Conservation (phyloP, 2,113 vertebrate genomes). For the Tyrannus savana region DNA sequence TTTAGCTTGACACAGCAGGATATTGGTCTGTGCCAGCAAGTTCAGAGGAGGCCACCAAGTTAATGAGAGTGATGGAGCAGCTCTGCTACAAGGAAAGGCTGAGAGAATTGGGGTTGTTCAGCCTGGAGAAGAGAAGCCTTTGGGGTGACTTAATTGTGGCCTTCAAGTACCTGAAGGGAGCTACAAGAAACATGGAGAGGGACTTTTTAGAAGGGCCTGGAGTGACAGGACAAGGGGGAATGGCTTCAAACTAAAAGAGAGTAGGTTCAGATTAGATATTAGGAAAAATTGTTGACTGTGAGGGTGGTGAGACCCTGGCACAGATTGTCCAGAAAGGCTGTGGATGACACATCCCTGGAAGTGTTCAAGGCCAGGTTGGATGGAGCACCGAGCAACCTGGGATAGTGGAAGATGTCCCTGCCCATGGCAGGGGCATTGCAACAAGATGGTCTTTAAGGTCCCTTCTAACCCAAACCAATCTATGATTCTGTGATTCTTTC, state of each 20-base stretch:
- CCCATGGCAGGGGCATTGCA: neutral
- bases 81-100: neutral
- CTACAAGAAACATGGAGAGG: neutral
- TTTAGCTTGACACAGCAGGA: neutral
- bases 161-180: neutral
- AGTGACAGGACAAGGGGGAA: neutral
- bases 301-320: neutral
- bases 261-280: neutral
- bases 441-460: neutral
- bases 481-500: neutral
- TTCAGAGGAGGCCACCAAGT: neutral
- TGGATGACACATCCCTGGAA: neutral
- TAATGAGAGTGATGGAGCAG: neutral
- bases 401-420: rapidly evolving
- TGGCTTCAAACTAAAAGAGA: neutral
- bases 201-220: neutral
- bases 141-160: neutral
- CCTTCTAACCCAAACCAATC: neutral
- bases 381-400: neutral
- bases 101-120: neutral
- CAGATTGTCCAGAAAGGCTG: neutral
- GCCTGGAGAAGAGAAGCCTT: neutral
- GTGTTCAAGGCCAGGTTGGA: neutral
- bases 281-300: neutral
- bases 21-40: neutral